Conservation (phyloP, 2,888 invertebrate species). For the Pinctada fucata region DNA sequence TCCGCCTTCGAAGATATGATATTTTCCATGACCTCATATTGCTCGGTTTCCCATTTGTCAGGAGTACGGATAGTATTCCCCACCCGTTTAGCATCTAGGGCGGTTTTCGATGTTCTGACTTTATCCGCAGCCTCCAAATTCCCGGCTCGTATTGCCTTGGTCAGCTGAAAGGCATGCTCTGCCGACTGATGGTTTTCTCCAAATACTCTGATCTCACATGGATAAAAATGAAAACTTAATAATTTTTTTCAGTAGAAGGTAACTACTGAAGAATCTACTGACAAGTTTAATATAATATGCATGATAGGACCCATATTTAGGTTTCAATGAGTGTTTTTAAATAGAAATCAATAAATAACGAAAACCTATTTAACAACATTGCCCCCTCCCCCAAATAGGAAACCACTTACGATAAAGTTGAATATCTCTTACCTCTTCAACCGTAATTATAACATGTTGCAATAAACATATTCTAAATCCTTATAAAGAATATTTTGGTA, state of each 20-base stretch:
- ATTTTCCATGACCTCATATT: not conserved
- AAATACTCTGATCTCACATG: not conserved
- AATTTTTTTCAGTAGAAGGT: not conserved
- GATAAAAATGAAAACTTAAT: not conserved
- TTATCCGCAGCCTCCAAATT: not conserved
- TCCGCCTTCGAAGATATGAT: not conserved
- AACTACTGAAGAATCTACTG: too few relatives aligned
- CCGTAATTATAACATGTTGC: too few relatives aligned
- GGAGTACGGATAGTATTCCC: not conserved
- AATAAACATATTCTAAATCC: too few relatives aligned
- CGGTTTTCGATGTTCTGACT: not conserved
- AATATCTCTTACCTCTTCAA: too few relatives aligned
- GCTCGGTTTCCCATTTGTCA: not conserved
- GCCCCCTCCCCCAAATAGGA: too few relatives aligned
- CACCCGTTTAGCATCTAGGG: not conserved
- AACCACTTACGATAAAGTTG: too few relatives aligned
- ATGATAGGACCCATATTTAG: too few relatives aligned
- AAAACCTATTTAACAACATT: too few relatives aligned
- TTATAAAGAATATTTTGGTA: too few relatives aligned
- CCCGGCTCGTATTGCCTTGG: not conserved
- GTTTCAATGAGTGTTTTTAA: too few relatives aligned
- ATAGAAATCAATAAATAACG: too few relatives aligned
- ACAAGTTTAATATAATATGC: too few relatives aligned
- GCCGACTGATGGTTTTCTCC: slow-evolving; percentile 1
- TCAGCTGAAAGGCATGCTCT: slow-evolving; percentile 5